Percentiles rank a stretch among this genome's conserved stretches.
These are phyloP conservation scores for Coilia nasus DNA, from an alignment of 2,797 vertebrate species.

Conservation along the genomic window DNA sequence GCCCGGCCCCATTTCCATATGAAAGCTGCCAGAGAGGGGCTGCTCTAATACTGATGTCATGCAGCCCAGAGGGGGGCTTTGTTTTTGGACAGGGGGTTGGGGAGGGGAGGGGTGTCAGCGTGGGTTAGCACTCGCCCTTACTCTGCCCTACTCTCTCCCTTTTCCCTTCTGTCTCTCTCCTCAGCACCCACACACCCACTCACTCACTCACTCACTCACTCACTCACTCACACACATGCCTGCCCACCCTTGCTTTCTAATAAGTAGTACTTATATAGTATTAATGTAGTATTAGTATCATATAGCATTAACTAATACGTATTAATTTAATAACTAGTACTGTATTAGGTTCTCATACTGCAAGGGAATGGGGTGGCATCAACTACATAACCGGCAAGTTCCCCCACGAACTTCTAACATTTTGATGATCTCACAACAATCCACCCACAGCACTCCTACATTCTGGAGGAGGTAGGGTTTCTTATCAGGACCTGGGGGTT, in stretches of 20 bases:
- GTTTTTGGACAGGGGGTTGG: not conserved
- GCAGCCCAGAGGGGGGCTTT: conserved; percentile 21
- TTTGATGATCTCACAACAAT: no score
- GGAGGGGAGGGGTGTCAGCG: not conserved
- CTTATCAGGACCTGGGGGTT: not conserved
- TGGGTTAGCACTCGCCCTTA: conserved; percentile 28
- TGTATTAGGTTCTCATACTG: no score
- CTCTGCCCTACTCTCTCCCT: conserved; percentile 27
- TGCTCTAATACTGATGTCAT: conserved; percentile 54
- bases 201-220: not conserved
- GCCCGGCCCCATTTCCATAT: conserved; percentile 59
- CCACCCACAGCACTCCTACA: not conserved
- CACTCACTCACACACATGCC: not conserved
- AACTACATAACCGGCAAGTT: no score
- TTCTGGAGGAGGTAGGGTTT: not conserved
- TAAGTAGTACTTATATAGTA: no score
- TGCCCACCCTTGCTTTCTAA: no score
- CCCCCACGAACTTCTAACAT: no score
- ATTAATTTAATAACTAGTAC: no score
- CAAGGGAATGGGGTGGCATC: no score
- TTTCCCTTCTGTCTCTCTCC: not conserved
- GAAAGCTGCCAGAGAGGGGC: conserved; percentile 56
- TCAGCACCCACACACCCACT: not conserved
- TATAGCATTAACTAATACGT: no score
- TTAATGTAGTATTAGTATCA: no score